phyloP scores from a whole-genome alignment of 2,113 vertebrate species.

The Ophthalmolycus amberensis region DNA sequence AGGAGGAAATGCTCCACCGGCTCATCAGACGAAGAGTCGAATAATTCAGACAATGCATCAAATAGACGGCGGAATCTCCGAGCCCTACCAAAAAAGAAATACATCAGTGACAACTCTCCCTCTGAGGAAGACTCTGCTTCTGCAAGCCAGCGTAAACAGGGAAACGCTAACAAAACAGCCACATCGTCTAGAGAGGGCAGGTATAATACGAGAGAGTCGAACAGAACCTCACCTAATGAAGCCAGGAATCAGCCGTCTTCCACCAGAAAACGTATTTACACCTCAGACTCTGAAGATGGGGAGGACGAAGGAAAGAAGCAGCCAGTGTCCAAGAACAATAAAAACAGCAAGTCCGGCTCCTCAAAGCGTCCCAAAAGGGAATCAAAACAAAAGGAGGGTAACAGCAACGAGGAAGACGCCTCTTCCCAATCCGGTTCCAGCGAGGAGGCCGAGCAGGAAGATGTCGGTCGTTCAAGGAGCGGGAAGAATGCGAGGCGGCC shows the following conservation, averaged over 20 bases:
- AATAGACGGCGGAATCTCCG: conserved; percentile 65
- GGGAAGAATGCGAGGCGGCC: conserved; percentile 32
- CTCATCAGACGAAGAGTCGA: conserved; percentile 73
- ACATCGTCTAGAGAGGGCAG: conserved; percentile 8
- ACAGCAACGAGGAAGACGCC: conserved; percentile 30
- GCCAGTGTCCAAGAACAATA: conserved; percentile 48
- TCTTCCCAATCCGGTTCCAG: conserved; percentile 58
- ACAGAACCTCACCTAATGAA: conserved; percentile 39
- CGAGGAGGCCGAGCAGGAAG: conserved; percentile 41
- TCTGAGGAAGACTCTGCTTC: conserved; percentile 79
- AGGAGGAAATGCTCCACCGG: conserved; percentile 73
- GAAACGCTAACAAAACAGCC: conserved; percentile 54
- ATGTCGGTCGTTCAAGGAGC: conserved; percentile 4
- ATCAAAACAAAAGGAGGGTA: conserved; percentile 32
- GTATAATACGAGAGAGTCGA: conserved; percentile 29
- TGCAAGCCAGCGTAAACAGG: conserved; percentile 32
- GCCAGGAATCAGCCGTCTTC: conserved; percentile 59
- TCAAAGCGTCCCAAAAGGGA: conserved; percentile 57
- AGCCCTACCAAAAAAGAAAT: conserved; percentile 80
- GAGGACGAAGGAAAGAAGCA: conserved; percentile 37
- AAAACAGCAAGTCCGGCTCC: conserved; percentile 42
- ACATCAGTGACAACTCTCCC: conserved; percentile 75
- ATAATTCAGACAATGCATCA: conserved; percentile 49
- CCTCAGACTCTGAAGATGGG: conserved; percentile 79
- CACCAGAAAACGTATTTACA: conserved; percentile 78